Evolutionary conservation across 2,888 invertebrate genomes (phyloP), one percentile per base, ranked within the genome.

Genomic region (Amphipoea lucens): DNA sequence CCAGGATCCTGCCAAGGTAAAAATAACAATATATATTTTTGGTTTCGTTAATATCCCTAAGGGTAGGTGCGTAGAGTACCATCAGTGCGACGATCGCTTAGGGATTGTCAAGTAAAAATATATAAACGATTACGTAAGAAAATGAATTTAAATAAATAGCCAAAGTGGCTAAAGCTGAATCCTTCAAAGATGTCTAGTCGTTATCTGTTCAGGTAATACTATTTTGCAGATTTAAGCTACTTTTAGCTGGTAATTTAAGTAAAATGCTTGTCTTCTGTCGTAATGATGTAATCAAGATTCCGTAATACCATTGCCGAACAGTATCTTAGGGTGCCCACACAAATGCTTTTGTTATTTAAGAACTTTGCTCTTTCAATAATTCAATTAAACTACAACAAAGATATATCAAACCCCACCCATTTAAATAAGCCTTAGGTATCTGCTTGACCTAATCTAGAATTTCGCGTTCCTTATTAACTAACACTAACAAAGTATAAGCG

Each of bases 1-100:
- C 82, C 96, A 97, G 85, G 98, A 98, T 91, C 98, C 98, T 48
- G 97, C 98, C 67, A 97, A 98, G 97, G 98, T 98, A 95, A 81
- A 95, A 82, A 66, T 29, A 23, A n/a, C 17, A 40, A 62, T 17
- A 23, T 17, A 36, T 40, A 29, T 40, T 17, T 17, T 40, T 63
- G 11, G 1, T 40, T 71, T 40, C n/a, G 11, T 48, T 23, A 6
- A 17, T n/a, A n/a, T 57, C 0, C 57, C 57, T 70, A 17, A 17
- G 17, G 23, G 1, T 36, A 17, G 5, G 4, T 40, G 20, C 29
- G 9, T 14, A 14, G 40, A 57, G 9, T 4, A 3, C 23, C 23
- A 14, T 5, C 14, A 54, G 7, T n/a, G 36, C 1, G 17, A 20
- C 17, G n/a, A n/a, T 11, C 23, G 5, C 11, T 40, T 17, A n/a